Evolutionary conservation across 2,797 vertebrate genomes (phyloP).

Genomic region (Sebastes goodei): DNA sequence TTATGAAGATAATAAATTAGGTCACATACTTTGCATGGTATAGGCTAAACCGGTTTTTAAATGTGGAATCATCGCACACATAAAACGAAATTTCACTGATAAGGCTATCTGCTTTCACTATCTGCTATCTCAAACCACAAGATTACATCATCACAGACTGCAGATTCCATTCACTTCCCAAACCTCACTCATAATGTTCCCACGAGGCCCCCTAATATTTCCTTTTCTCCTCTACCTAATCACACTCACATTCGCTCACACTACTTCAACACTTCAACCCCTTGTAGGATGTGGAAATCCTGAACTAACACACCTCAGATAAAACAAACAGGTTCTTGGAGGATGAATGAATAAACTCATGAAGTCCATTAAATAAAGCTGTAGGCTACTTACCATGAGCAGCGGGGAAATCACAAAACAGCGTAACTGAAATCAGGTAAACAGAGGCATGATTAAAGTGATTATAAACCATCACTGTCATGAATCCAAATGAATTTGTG

Average conservation of each 20-base stretch:
- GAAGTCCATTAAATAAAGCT: background rate
- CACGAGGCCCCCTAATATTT: too few relatives aligned
- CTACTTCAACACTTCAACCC: too few relatives aligned
- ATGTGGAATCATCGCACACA: background rate
- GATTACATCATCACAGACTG: background rate
- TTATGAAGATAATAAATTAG: too few relatives aligned
- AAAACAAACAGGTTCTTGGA: background rate
- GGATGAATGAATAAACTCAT: background rate
- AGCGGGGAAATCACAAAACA: background rate
- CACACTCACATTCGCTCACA: background rate
- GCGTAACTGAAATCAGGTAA: background rate
- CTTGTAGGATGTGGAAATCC: too few relatives aligned
- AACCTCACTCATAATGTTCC: background rate
- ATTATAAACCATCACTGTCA: background rate
- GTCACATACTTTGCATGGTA: too few relatives aligned
- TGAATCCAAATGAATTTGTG: background rate
- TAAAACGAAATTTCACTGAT: background rate
- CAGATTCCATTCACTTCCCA: background rate
- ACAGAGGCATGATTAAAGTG: background rate
- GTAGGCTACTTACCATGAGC: slow-evolving; percentile 11
- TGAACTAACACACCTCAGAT: background rate
- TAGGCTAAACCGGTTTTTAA: background rate
- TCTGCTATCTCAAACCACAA: background rate
- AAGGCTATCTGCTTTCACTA: too few relatives aligned
- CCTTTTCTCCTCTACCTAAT: too few relatives aligned